These are phyloP conservation scores for Tenualosa thibaudeaui DNA, from an alignment of 2,797 vertebrate species.

Conservation along the genomic window DNA sequence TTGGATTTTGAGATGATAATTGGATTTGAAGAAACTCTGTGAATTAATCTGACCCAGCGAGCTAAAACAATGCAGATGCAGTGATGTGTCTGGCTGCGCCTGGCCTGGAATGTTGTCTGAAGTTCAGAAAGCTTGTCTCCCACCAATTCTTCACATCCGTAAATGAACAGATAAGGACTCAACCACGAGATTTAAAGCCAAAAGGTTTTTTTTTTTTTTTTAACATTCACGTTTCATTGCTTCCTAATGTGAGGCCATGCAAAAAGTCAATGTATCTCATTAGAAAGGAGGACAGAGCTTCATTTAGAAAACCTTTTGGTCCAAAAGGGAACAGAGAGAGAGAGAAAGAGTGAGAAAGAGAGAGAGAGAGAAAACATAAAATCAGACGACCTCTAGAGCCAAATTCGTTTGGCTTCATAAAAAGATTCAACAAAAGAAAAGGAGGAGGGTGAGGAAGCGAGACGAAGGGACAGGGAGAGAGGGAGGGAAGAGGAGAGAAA, in stretches of 20 bases:
- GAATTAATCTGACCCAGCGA: background rate
- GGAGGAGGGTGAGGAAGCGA: background rate
- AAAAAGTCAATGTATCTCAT: conserved; percentile 12
- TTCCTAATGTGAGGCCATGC: conserved; percentile 5
- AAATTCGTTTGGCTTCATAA: conserved; percentile 52
- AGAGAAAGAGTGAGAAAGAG: background rate
- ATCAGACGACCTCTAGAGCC: conserved; percentile 51
- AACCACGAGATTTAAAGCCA: background rate
- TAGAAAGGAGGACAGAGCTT: conserved; percentile 1
- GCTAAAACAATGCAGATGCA: conserved; percentile 23
- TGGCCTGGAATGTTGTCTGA: background rate
- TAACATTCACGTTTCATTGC: background rate
- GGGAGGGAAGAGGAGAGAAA: conserved; percentile 35
- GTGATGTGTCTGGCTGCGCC: background rate
- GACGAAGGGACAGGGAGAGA: background rate
- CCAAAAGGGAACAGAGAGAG: background rate
- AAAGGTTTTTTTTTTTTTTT: background rate
- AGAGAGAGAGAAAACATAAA: conserved; percentile 48
- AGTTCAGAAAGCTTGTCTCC: background rate
- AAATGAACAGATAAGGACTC: background rate
- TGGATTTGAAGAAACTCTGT: conserved; percentile 18
- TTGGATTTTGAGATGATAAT: conserved; percentile 33
- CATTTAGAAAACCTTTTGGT: conserved; percentile 20
- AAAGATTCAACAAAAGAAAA: conserved; percentile 49
- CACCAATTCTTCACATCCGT: background rate